A percentile compares a stretch with the other conserved stretches of the same genome.
Evolutionary conservation across 2,113 vertebrate species (phyloP).

Genomic region (Hemiscyllium ocellatum): DNA sequence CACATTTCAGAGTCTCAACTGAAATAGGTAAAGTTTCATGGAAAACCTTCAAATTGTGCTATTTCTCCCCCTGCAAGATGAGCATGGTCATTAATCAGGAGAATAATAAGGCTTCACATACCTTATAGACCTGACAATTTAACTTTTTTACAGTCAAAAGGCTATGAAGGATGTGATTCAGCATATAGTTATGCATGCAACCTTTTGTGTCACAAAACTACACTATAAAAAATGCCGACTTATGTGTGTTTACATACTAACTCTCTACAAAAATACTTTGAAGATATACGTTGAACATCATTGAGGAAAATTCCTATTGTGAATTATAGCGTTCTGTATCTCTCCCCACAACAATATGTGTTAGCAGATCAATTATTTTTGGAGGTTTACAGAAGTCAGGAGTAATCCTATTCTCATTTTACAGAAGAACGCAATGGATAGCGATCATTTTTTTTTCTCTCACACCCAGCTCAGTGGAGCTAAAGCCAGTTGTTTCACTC

Average conservation of each 20-base stretch:
- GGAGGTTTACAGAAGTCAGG: not conserved
- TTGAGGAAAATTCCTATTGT: not conserved
- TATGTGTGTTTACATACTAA: not conserved
- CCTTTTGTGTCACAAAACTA: not conserved
- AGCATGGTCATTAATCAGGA: slow-evolving; percentile 15
- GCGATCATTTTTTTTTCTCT: not conserved
- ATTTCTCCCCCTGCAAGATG: not conserved
- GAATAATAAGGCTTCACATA: not conserved
- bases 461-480: not conserved
- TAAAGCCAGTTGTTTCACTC: not conserved
- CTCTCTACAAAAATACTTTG: not conserved
- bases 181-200: not conserved
- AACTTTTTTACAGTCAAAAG: not conserved
- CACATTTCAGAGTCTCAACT: not conserved
- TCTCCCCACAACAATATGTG: not conserved
- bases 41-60: not conserved
- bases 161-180: slow-evolving; percentile 5
- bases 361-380: not conserved
- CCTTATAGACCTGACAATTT: not conserved
- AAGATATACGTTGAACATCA: not conserved
- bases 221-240: not conserved
- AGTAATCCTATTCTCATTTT: not conserved
- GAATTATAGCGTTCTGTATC: not conserved
- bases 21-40: slow-evolving; percentile 5
- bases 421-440: not conserved